Conservation (phyloP, 2,888 invertebrate species). For the Gortyna flavago region DNA sequence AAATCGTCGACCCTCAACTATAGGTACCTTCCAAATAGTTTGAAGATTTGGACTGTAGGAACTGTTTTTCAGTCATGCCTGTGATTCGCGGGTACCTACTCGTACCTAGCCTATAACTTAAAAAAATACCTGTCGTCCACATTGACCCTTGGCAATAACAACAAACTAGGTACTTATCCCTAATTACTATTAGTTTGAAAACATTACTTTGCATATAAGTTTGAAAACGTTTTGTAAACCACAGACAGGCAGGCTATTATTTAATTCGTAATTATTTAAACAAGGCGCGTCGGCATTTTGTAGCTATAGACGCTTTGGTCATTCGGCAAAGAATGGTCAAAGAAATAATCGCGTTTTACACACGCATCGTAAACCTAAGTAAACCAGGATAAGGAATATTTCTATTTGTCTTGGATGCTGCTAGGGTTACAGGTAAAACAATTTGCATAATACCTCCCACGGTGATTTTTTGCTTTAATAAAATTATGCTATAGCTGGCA, state of each 20-base stretch:
- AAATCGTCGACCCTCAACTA: not conserved
- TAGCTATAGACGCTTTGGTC: constrained; percentile 70
- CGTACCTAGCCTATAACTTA: not conserved
- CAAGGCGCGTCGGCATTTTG: constrained; percentile 65
- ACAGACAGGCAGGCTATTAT: constrained; percentile 24
- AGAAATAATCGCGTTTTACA: constrained; percentile 87
- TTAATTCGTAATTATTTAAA: constrained; percentile 48
- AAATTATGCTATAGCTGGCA: constrained; percentile 62
- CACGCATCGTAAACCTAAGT: constrained; percentile 88
- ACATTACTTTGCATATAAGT: not conserved
- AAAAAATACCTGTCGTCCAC: not conserved
- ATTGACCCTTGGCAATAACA: not conserved
- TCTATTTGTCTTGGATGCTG: constrained; percentile 83
- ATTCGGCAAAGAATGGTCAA: constrained; percentile 82
- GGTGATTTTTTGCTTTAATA: constrained; percentile 75
- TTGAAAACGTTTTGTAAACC: constrained; percentile 19
- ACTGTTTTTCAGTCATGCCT: not conserved
- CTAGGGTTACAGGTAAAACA: constrained; percentile 86
- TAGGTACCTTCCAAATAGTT: not conserved
- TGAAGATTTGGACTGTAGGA: not conserved
- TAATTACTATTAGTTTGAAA: constrained; percentile 14
- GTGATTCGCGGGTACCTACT: not conserved
- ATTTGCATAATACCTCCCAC: constrained; percentile 90
- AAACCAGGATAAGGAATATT: constrained; percentile 84
- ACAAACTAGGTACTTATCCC: not conserved